Base-by-base conservation (phyloP, 2,888 invertebrate genomes). In the Drosophila subquinaria region DNA sequence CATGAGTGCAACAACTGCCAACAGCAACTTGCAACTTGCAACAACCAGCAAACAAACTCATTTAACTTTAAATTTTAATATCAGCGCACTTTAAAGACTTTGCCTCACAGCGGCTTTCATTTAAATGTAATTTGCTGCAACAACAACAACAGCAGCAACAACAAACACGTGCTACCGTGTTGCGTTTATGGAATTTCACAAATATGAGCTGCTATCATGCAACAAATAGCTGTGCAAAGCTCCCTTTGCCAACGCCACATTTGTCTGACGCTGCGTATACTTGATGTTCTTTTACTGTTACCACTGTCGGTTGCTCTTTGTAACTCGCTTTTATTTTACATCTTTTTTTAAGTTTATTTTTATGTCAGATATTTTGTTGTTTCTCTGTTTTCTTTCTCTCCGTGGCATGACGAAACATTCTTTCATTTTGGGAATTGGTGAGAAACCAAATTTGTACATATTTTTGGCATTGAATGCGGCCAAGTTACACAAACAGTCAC, bases 31-130 rank as follows among this genome's bases (percentile, higher is more conserved):
- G 45, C 43, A 45, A 52, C 33, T 45, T 45, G 45, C 43, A 45
- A 52, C 33, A 30, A 30, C 6, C 30, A 42, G 50, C 8, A 17
- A 43, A 48, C 56, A 74, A 76, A 76, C 76, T 79, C 80, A 88
- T 80, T 90, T 83, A 81, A 88, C 70, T 88, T 90, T 82, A 86
- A 90, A 88, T 88, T 86, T 71, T 60, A 82, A 70, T 90, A 76
- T 74, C 87, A 86, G 69, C 71, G 57, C 71, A 56, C 71, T 76
- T 88, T 79, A 79, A 88, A 74, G 73, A 47, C 61, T 42, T 15
- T 65, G 67, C 62, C 20, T 4, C 51, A 38, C 68, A 47, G 15
- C 67, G 61, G 72, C 71, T 73, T 87, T 81, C 45, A 70, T 76
- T 65, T 76, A 62, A 67, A 64, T 76, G 83, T 69, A 76, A 76